These are phyloP conservation scores for Fissipunctia ypsillon DNA, from an alignment of 2,888 invertebrate species.

Conservation along the genomic window DNA sequence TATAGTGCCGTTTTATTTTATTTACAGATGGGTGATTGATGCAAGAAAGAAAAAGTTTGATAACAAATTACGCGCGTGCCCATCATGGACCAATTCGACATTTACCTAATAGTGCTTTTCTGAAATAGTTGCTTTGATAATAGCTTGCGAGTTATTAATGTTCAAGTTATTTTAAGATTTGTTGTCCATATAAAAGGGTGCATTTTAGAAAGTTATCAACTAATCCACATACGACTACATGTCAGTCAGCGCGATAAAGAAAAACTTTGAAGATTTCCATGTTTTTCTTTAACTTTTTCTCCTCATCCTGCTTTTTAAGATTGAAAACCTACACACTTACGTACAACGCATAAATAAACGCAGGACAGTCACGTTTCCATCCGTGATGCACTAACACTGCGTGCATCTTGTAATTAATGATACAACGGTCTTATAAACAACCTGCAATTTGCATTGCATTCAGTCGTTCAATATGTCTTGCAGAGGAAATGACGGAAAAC, in stretches of 20 bases:
- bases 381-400: slow-evolving; percentile 32
- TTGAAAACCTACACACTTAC: background rate
- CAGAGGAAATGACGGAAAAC: slow-evolving; percentile 10
- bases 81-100: background rate
- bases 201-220: background rate
- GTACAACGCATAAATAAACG: slow-evolving; percentile 4
- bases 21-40: slow-evolving; percentile 45
- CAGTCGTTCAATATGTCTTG: slow-evolving; percentile 20
- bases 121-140: slow-evolving; percentile 30
- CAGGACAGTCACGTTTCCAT: slow-evolving; percentile 45
- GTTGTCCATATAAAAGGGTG: background rate
- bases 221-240: background rate
- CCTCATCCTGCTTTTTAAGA: background rate
- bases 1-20: background rate
- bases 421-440: slow-evolving; percentile 23
- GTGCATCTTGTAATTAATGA: slow-evolving; percentile 48
- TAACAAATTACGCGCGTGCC: background rate
- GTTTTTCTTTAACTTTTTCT: background rate
- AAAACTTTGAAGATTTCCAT: background rate
- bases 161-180: background rate
- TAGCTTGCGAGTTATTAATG: background rate
- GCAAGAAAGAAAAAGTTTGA: background rate
- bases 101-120: background rate
- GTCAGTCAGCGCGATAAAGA: background rate
- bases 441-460: slow-evolving; percentile 36